These are phyloP conservation scores for Nerophis lumbriciformis DNA, from an alignment of 2,113 vertebrate genomes.

Conservation along the genomic window DNA sequence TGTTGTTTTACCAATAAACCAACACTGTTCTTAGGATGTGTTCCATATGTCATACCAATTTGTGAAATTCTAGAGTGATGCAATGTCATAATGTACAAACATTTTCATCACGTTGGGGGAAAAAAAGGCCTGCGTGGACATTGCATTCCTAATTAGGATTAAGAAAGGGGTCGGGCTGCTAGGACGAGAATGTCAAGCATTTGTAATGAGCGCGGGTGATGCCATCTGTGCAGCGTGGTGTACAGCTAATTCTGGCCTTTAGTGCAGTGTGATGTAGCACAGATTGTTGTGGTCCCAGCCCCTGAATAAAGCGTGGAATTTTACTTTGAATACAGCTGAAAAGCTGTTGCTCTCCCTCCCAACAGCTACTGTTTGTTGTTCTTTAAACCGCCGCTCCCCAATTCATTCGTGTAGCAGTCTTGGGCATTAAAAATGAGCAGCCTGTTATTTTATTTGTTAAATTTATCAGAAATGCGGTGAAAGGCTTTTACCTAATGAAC, in stretches of 20 bases:
- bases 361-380: constrained; percentile 20
- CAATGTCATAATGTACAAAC: constrained; percentile 23
- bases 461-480: constrained; percentile 5
- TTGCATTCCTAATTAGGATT: constrained; percentile 80
- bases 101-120: constrained; percentile 49
- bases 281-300: constrained; percentile 57
- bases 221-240: constrained; percentile 72
- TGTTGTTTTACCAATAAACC: not conserved
- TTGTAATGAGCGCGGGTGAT: constrained; percentile 57
- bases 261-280: constrained; percentile 58
- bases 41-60: constrained; percentile 30
- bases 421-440: constrained; percentile 29
- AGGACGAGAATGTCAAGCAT: constrained; percentile 71
- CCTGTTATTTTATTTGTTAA: constrained; percentile 47
- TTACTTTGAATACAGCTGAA: constrained; percentile 21
- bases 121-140: constrained; percentile 62
- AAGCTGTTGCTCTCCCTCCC: constrained; percentile 28
- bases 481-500: constrained; percentile 37
- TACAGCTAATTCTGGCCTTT: constrained; percentile 74
- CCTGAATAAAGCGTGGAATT: constrained; percentile 39
- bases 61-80: constrained; percentile 5
- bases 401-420: constrained; percentile 49
- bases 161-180: constrained; percentile 71
- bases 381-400: constrained; percentile 41
- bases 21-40: constrained; percentile 9